Conservation (phyloP, 2,888 invertebrate genomes). For the Rhagium mordax region DNA sequence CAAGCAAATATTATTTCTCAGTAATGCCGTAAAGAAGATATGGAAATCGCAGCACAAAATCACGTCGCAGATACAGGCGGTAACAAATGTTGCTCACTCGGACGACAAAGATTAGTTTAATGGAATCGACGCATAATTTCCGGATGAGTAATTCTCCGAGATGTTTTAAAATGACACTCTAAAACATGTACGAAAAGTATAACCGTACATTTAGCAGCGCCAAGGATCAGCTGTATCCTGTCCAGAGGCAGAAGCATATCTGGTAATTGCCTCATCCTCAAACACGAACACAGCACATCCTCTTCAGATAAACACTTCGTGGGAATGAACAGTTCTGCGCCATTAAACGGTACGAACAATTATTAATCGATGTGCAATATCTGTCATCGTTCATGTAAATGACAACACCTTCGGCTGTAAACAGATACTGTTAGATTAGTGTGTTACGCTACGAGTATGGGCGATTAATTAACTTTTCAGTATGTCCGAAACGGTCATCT, state of each 20-base stretch:
- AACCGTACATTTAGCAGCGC: background rate
- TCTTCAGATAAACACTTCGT: conserved; percentile 7
- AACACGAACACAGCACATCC: background rate
- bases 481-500: background rate
- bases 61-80: conserved; percentile 8
- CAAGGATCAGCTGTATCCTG: conserved; percentile 15
- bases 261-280: conserved; percentile 4
- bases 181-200: background rate
- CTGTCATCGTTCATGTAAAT: background rate
- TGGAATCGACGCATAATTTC: conserved; percentile 29
- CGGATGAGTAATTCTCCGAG: background rate
- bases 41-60: conserved; percentile 12
- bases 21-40: conserved; percentile 19
- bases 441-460: background rate
- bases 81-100: background rate
- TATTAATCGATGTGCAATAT: conserved; percentile 1
- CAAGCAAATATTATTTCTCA: background rate
- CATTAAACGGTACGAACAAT: conserved; percentile 1
- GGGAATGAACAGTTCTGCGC: background rate
- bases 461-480: background rate
- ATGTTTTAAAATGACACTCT: background rate
- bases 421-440: background rate
- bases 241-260: background rate
- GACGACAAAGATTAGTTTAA: conserved; percentile 23
- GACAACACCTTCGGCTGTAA: background rate